phyloP scores from a whole-genome alignment of 92 coral and sea anemone genomes.

The Phenganax stokvisi region DNA sequence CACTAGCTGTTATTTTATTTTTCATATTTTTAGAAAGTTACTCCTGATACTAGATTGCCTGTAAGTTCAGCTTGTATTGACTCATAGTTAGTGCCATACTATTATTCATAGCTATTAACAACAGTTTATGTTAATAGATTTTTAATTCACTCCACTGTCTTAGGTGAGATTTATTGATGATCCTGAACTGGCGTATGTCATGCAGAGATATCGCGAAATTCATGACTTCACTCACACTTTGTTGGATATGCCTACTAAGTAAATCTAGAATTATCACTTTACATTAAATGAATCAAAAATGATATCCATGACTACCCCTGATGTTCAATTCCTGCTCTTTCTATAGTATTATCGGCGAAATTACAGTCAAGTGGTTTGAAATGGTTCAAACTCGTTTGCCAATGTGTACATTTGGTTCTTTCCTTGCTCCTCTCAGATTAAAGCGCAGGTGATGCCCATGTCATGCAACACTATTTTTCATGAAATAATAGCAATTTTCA shows the following conservation, averaged over 20 bases:
- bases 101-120: too few relatives aligned
- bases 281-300: not conserved
- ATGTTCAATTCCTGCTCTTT: not conserved
- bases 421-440: constrained; percentile 73
- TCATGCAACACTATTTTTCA: not conserved
- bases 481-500: not conserved
- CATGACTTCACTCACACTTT: constrained; percentile 90
- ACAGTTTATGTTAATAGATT: too few relatives aligned
- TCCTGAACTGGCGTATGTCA: constrained; percentile 78
- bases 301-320: not conserved
- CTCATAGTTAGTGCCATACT: not conserved
- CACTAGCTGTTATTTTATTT: not conserved
- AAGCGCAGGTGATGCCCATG: constrained; percentile 47
- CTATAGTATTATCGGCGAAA: constrained; percentile 73
- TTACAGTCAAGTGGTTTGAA: constrained; percentile 98
- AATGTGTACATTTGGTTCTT: constrained; percentile 76
- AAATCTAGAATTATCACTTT: not conserved
- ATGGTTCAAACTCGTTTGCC: constrained; percentile 88
- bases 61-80: constrained; percentile 41
- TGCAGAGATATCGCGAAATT: constrained; percentile 87
- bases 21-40: constrained; percentile 43
- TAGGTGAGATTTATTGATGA: constrained; percentile 93
- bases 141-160: not conserved
- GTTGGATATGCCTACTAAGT: constrained; percentile 62
- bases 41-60: constrained; percentile 60